Evolutionary conservation across 2,888 invertebrate species (phyloP).

Genomic region (Apantesis nais): DNA sequence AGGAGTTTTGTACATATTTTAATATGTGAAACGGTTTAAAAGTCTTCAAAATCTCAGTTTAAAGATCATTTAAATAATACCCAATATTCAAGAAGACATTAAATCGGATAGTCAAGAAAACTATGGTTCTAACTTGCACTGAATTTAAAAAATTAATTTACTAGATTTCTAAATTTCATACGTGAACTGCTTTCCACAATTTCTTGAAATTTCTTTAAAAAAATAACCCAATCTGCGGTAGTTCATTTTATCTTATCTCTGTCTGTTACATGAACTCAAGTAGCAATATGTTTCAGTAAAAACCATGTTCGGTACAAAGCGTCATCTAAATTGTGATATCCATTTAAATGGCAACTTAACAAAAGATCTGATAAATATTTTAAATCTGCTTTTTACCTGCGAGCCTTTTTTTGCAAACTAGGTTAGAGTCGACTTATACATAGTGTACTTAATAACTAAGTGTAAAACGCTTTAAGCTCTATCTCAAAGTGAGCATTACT

Average conservation of each 20-base stretch:
- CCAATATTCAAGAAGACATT: too few relatives aligned
- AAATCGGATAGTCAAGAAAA: too few relatives aligned
- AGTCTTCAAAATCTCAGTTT: too few relatives aligned
- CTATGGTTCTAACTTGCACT: too few relatives aligned
- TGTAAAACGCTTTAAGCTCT: slow-evolving; percentile 36
- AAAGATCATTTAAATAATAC: too few relatives aligned
- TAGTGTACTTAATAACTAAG: neutral
- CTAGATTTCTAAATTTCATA: too few relatives aligned
- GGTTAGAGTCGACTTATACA: too few relatives aligned
- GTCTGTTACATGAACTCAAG: neutral
- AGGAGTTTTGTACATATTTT: too few relatives aligned
- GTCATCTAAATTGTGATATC: neutral
- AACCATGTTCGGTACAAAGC: neutral
- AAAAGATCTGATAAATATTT: neutral
- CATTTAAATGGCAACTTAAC: neutral
- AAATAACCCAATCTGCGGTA: neutral
- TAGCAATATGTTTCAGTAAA: neutral
- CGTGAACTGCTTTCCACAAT: too few relatives aligned
- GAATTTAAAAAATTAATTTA: too few relatives aligned
- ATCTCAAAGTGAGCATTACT: slow-evolving; percentile 52
- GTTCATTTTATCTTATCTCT: neutral
- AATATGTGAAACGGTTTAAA: too few relatives aligned
- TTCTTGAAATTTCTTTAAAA: neutral
- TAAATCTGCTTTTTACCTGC: neutral
- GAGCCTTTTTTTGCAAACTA: too few relatives aligned